Base-by-base conservation (phyloP, 1,140 invertebrate species). In the Drosophila seguyi region DNA sequence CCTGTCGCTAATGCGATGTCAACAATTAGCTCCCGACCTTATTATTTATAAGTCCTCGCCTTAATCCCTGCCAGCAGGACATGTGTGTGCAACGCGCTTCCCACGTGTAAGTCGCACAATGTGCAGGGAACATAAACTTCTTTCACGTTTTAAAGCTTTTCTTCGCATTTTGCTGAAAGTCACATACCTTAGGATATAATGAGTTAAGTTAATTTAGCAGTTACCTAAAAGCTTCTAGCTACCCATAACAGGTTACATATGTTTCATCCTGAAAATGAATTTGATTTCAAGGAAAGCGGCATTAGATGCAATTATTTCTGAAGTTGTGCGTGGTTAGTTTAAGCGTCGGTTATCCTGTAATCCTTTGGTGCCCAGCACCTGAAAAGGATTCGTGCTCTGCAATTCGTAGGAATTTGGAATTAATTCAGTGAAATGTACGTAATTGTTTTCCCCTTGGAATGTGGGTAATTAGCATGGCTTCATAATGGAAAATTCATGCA, bases 21-120 rank as follows among this genome's bases (percentile, higher is more conserved):
- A 86, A 79, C 82, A 86, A 81, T 86, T 86, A 79, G 75, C 71
- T 75, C 45, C 71, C 67, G 13, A 6, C 8, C 50, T 41, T 77
- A 68, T 81, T 67, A 85, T 81, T 69, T 81, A 79, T 48, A 62
- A 81, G 65, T 57, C 39, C 78, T 31, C 39, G 27, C 72, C 60
- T 27, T 85, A 78, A 79, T 81, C 57, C 82, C 57, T 48, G n/a
- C 20, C 39, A 39, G 29, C 10, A 14, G 22, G 6, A 20, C 18
- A 52, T 45, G 34, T 52, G 44, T 39, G 11, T 42, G 18, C 22
- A 65, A 29, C 25, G 62, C 56, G 55, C 10, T 14, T 18, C 42
- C 13, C 63, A 47, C 42, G 63, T 61, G 56, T 5, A 38, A 29
- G 3, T 47, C 25, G 8, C 41, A 31, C 20, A 11, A 3, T 25